These are phyloP conservation scores for Macaria liturata DNA, from an alignment of 2,888 invertebrate species.

Conservation along the genomic window DNA sequence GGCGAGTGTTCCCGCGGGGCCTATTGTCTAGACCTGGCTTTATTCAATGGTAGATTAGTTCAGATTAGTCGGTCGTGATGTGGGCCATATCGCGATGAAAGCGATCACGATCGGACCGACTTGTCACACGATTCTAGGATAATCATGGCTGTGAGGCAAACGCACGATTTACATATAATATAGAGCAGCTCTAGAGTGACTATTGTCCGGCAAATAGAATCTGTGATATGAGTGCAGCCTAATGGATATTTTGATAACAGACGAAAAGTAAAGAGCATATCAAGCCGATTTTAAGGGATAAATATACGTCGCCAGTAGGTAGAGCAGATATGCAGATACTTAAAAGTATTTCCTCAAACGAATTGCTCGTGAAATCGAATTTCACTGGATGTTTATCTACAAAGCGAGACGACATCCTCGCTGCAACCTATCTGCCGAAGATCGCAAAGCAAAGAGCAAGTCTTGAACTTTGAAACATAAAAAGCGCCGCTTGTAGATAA, in stretches of 20 bases:
- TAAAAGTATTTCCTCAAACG: too few species aligned
- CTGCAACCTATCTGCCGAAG: constrained; percentile 16
- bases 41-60: constrained; percentile 42
- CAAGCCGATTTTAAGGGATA: too few species aligned
- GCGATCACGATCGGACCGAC: constrained; percentile 62
- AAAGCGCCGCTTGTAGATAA: constrained; percentile 28
- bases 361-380: too few species aligned
- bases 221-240: too few species aligned
- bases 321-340: too few species aligned
- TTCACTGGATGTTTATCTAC: too few species aligned
- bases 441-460: constrained; percentile 15
- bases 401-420: neutral
- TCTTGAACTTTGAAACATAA: constrained; percentile 20
- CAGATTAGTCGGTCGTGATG: constrained; percentile 60
- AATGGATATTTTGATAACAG: too few species aligned
- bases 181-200: constrained; percentile 13
- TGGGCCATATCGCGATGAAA: constrained; percentile 68
- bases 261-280: too few species aligned
- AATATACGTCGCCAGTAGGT: too few species aligned
- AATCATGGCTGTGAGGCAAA: constrained; percentile 39
- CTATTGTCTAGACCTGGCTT: constrained; percentile 31
- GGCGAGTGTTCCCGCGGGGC: constrained; percentile 27
- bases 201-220: neutral
- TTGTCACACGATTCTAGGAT: constrained; percentile 53
- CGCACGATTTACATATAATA: constrained; percentile 26